These are phyloP conservation scores for Psilopogon haemacephalus DNA, from an alignment of 2,113 vertebrate species.

Conservation along the genomic window DNA sequence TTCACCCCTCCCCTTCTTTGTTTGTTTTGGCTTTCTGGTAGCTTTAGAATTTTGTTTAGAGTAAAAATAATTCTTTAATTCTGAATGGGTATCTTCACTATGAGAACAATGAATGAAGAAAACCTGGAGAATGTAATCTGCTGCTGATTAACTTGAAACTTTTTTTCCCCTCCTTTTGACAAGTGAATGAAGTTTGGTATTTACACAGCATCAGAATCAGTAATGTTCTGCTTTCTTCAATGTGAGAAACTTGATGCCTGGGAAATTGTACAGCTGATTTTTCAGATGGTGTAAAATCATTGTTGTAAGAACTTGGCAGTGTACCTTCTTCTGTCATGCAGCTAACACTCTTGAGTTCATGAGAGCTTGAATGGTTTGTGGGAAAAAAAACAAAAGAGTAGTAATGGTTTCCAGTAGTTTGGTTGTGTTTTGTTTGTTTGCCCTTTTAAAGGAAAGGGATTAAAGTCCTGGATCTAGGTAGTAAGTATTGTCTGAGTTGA, in stretches of 20 bases:
- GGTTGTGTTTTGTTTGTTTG: neutral
- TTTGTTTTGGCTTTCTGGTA: constrained; percentile 32
- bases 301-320: constrained; percentile 29
- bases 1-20: neutral
- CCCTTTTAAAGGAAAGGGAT: neutral
- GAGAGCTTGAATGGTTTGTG: neutral
- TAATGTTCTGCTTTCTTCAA: constrained; percentile 17
- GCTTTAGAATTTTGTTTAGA: constrained; percentile 20
- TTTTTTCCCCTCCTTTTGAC: neutral
- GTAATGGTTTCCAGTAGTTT: neutral
- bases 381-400: neutral
- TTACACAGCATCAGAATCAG: neutral
- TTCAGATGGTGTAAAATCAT: constrained; percentile 24
- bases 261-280: constrained; percentile 19
- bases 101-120: constrained; percentile 6
- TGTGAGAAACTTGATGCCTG: constrained; percentile 4
- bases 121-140: constrained; percentile 30
- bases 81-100: neutral
- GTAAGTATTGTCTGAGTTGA: neutral
- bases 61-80: neutral
- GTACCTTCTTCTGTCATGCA: constrained; percentile 11
- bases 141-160: constrained; percentile 26
- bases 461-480: neutral
- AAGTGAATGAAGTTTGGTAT: constrained; percentile 35
- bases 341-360: constrained; percentile 15